phyloP scores from a whole-genome alignment of 2,797 vertebrate species.

The Antennarius maculatus region DNA sequence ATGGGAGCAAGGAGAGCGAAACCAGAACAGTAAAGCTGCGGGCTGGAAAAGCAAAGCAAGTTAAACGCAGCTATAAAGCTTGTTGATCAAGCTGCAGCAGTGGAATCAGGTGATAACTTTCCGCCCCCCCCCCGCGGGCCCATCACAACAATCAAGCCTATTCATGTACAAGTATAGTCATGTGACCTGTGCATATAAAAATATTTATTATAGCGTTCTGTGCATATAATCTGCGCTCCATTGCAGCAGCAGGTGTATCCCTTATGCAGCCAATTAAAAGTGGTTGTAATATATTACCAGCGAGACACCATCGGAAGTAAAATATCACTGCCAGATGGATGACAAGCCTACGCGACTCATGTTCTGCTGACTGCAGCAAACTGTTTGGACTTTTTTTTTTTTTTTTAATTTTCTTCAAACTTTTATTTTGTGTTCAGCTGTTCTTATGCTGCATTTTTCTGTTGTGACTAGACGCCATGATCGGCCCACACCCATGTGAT shows the following conservation, averaged over 20 bases:
- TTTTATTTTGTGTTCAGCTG: conserved; percentile 24
- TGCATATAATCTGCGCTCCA: background rate
- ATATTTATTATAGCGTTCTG: background rate
- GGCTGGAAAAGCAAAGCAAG: conserved; percentile 1
- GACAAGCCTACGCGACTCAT: conserved; percentile 2
- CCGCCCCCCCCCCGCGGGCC: background rate
- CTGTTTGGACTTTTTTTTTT: conserved; percentile 9
- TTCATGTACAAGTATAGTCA: background rate
- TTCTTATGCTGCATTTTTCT: background rate
- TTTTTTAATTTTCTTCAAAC: conserved; percentile 19
- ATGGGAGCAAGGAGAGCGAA: background rate
- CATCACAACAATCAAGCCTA: background rate
- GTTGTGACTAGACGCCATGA: background rate
- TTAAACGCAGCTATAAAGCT: background rate
- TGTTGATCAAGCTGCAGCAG: background rate
- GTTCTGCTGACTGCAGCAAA: conserved; percentile 24
- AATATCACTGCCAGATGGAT: conserved; percentile 40
- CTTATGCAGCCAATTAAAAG: background rate
- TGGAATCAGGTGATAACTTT: background rate
- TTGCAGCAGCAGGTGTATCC: conserved; percentile 3
- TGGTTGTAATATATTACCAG: conserved; percentile 6
- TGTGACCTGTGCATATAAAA: background rate
- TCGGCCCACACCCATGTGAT: too few species aligned
- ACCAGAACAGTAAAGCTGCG: background rate
- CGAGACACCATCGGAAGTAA: conserved; percentile 17